Evolutionary conservation across 2,797 vertebrate genomes (phyloP).

Genomic region (Typhlichthys subterraneus): DNA sequence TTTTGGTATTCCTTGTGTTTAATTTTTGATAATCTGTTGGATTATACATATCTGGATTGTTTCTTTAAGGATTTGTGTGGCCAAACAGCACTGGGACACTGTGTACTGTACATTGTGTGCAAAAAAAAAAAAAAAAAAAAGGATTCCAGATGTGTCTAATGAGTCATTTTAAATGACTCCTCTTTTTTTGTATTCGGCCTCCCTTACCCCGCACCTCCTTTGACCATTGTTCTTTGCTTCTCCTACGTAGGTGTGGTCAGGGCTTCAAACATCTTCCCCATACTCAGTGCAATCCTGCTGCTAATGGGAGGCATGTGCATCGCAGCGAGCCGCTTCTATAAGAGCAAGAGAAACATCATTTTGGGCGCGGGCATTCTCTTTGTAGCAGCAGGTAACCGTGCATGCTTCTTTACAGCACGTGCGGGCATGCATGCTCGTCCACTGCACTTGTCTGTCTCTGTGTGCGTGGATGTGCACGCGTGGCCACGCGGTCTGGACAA

Average conservation of each 20-base stretch:
- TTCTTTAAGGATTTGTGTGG: too few species aligned
- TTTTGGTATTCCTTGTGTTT: conserved; percentile 2
- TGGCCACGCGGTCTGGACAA: background rate
- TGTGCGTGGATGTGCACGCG: background rate
- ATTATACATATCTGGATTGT: background rate
- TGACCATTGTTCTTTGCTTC: conserved; percentile 6
- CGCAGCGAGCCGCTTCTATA: conserved; percentile 92
- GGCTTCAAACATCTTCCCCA: conserved; percentile 96
- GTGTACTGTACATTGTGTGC: too few species aligned
- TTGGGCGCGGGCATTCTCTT: conserved; percentile 92
- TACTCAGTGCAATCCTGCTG: conserved; percentile 93
- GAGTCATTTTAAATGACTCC: too few species aligned
- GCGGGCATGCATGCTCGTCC: background rate
- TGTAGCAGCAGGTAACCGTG: conserved; percentile 87
- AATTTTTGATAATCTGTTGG: background rate
- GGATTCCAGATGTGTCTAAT: too few species aligned
- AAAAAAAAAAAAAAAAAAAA: too few species aligned
- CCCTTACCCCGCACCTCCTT: background rate
- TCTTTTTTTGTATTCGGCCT: too few species aligned
- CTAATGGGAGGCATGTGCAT: conserved; percentile 93
- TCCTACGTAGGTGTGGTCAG: conserved; percentile 85
- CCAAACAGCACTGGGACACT: too few species aligned
- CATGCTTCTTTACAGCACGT: background rate
- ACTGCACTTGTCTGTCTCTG: background rate
- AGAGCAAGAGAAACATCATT: conserved; percentile 91